phyloP scores from a whole-genome alignment of 2,888 invertebrate genomes.

The Archips crataeganus region DNA sequence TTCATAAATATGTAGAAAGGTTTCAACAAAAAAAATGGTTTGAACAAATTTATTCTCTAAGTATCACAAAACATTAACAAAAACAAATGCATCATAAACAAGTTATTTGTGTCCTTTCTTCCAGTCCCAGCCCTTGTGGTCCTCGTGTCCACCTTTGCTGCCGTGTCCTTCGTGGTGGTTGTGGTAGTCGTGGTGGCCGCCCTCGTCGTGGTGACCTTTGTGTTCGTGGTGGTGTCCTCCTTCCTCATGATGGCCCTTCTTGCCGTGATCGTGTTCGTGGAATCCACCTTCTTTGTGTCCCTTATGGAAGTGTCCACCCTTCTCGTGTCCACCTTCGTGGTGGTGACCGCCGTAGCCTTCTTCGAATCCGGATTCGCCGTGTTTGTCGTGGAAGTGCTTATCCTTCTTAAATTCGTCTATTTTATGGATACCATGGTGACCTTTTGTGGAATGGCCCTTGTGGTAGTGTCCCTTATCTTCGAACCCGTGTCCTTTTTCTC shows the following conservation, averaged over 20 bases:
- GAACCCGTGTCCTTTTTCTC: conserved; percentile 85
- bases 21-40: conserved; percentile 27
- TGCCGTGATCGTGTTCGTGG: conserved; percentile 91
- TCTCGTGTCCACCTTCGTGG: conserved; percentile 91
- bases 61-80: conserved; percentile 74
- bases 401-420: conserved; percentile 94
- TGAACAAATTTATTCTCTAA: conserved; percentile 51
- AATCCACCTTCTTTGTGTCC: conserved; percentile 91
- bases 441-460: conserved; percentile 94
- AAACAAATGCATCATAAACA: conserved; percentile 55
- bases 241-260: conserved; percentile 92
- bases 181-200: conserved; percentile 90
- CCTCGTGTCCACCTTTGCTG: conserved; percentile 91
- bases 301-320: conserved; percentile 92
- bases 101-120: conserved; percentile 77
- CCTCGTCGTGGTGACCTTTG: conserved; percentile 91
- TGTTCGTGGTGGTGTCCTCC: conserved; percentile 92
- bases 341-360: conserved; percentile 92
- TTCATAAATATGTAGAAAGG: neutral
- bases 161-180: conserved; percentile 89
- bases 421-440: conserved; percentile 94
- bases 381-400: conserved; percentile 94
- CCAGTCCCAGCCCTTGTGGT: conserved; percentile 92
- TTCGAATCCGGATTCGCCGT: conserved; percentile 92
- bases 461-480: conserved; percentile 89